Evolutionary conservation across 2,113 vertebrate species (phyloP).

Genomic region (Nycticryphes semicollaris): DNA sequence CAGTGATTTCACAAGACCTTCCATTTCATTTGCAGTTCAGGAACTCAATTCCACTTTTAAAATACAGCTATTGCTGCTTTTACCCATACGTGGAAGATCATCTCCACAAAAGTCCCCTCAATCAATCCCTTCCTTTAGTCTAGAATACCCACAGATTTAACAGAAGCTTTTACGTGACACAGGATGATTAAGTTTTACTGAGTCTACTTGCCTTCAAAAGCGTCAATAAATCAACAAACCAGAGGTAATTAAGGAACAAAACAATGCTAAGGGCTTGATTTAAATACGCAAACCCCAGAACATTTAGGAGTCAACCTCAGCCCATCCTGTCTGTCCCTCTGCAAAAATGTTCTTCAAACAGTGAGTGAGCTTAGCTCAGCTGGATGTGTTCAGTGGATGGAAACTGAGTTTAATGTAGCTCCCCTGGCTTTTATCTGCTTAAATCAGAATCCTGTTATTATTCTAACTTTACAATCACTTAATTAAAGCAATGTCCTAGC

Average conservation of each 20-base stretch:
- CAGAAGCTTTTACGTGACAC: not conserved
- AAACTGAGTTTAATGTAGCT: slow-evolving; percentile 19
- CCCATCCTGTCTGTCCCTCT: not conserved
- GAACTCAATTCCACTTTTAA: not conserved
- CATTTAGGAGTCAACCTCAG: not conserved
- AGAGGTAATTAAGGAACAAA: slow-evolving; percentile 17
- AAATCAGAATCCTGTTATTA: slow-evolving; percentile 23
- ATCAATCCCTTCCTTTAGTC: not conserved
- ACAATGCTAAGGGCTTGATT: not conserved
- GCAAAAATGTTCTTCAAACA: slow-evolving; percentile 18
- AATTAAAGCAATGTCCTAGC: slow-evolving; percentile 17
- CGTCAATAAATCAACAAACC: slow-evolving; percentile 30
- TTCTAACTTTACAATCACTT: slow-evolving; percentile 44
- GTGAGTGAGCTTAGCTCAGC: not conserved
- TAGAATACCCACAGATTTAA: not conserved
- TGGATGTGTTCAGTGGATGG: not conserved
- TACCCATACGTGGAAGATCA: not conserved
- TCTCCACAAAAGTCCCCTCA: not conserved
- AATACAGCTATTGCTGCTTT: not conserved
- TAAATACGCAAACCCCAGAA: slow-evolving; percentile 12
- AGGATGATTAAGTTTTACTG: not conserved
- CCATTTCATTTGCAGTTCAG: not conserved
- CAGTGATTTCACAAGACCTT: not conserved
- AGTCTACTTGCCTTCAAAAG: not conserved
- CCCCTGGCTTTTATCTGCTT: slow-evolving; percentile 8